Conservation (phyloP, 1,140 invertebrate genomes). For the Cylas formicarius region DNA sequence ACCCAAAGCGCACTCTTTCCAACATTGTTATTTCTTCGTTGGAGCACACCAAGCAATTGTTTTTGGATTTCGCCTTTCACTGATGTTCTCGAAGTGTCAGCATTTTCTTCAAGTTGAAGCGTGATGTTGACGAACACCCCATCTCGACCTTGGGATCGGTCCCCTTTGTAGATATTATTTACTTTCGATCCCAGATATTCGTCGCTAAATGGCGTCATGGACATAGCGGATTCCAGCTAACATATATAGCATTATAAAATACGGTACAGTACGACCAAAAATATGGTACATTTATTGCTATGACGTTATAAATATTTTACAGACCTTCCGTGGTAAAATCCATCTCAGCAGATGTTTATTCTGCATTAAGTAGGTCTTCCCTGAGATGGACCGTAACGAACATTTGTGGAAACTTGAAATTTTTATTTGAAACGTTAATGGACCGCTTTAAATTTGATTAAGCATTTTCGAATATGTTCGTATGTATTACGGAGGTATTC, state of each 20-base stretch:
- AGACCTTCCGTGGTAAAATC: too few species aligned
- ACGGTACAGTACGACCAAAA: too few species aligned
- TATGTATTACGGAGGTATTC: too few species aligned
- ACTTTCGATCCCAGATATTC: constrained; percentile 74
- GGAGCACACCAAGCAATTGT: constrained; percentile 76
- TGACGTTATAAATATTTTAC: too few species aligned
- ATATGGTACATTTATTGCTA: too few species aligned
- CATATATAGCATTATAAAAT: constrained; percentile 8
- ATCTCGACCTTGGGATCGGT: constrained; percentile 55
- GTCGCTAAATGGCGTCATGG: constrained; percentile 80
- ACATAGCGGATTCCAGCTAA: constrained; percentile 80
- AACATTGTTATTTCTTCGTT: constrained; percentile 74
- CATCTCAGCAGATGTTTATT: too few species aligned
- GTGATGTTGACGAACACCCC: constrained; percentile 81
- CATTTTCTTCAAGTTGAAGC: constrained; percentile 62
- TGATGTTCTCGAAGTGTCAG: constrained; percentile 57
- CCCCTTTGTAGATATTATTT: constrained; percentile 73
- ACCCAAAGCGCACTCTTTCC: constrained; percentile 79
- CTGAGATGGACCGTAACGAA: too few species aligned
- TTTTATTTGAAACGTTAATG: too few species aligned
- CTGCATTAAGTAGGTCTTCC: too few species aligned
- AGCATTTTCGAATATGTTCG: too few species aligned
- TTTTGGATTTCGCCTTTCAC: constrained; percentile 70
- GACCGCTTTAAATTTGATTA: too few species aligned
- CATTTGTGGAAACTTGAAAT: too few species aligned